phyloP scores from a whole-genome alignment of 2,888 invertebrate genomes.

The Thumatha senex region DNA sequence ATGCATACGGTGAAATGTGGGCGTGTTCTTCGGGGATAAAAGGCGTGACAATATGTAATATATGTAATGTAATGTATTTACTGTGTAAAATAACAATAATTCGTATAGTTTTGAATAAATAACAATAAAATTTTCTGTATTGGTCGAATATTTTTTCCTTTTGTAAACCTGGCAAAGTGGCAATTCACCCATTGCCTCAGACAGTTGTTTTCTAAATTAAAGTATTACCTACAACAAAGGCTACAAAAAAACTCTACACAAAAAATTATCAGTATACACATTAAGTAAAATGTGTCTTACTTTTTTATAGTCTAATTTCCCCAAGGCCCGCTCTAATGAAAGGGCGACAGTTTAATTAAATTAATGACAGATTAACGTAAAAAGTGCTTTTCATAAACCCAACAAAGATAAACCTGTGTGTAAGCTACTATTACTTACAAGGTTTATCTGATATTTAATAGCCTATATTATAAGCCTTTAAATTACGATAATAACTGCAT shows the following conservation, averaged over 20 bases:
- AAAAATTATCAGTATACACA: constrained; percentile 12
- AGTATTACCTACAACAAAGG: too few relatives aligned
- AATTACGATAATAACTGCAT: neutral
- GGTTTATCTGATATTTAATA: constrained; percentile 30
- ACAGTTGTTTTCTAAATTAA: too few relatives aligned
- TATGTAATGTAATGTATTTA: too few relatives aligned
- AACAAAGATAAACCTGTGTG: constrained; percentile 42
- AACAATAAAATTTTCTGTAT: too few relatives aligned
- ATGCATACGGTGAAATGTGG: too few relatives aligned
- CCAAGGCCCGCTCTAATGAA: constrained; percentile 34
- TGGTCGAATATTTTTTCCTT: too few relatives aligned
- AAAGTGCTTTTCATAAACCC: constrained; percentile 65
- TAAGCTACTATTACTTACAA: constrained; percentile 50
- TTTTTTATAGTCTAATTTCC: constrained; percentile 50
- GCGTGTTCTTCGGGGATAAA: too few relatives aligned
- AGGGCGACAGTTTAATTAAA: constrained; percentile 58
- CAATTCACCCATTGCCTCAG: too few relatives aligned
- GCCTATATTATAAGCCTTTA: constrained; percentile 28
- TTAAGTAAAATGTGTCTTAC: constrained; percentile 17
- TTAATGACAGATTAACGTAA: constrained; percentile 62
- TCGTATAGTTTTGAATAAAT: too few relatives aligned
- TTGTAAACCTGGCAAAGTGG: too few relatives aligned
- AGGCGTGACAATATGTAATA: too few relatives aligned
- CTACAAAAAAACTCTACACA: neutral
- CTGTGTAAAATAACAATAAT: too few relatives aligned